Evolutionary conservation across 2,113 vertebrate genomes (phyloP), one percentile per base, ranked within the genome.

Genomic region (Typhlomys cinereus): DNA sequence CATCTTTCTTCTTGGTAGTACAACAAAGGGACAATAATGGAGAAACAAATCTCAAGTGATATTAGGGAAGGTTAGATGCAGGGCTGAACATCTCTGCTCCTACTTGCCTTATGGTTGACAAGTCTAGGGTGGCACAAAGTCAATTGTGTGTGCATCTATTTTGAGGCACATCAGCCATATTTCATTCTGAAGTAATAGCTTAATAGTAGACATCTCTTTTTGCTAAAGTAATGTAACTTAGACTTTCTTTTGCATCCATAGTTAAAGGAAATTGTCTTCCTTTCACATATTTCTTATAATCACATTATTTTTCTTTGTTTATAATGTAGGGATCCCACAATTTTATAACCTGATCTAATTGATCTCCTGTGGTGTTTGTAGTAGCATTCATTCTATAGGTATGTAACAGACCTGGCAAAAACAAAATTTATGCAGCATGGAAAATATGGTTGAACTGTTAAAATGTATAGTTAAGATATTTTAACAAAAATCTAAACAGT

Each of bases 101-200:
- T 15, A 39, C 46, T 21, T 25, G 15, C 46, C 12, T 84, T 4
- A 21, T n/a, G n/a, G 17, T 23, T 36, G 36, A 34, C 18, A 21
- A 34, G 29, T 12, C 54, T 29, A 39, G 14, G 13, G 7, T 67
- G 64, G 54, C 54, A 57, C 54, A 57, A 57, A 4, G 15, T 57
- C 62, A 64, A 29, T 59, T 64, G 62, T 34, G 39, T 27, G 69
- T 4, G 14, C 31, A n/a, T 98, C 98, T 99, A 99, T 98, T 98
- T 98, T 97, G 97, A 97, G 97, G 98, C 97, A 98, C 98, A 98
- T 97, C 50, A 97, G 96, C 96, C 91, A 95, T 97, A 95, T 90
- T 96, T 97, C 93, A 97, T 84, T 90, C 67, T 59, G 57, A 59
- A 92, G 79, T 90, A 79, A 34, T 86, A 87, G 61, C 78, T 90